Base-by-base conservation (phyloP, 2,888 invertebrate genomes). In the Pantelozetes paolii region DNA sequence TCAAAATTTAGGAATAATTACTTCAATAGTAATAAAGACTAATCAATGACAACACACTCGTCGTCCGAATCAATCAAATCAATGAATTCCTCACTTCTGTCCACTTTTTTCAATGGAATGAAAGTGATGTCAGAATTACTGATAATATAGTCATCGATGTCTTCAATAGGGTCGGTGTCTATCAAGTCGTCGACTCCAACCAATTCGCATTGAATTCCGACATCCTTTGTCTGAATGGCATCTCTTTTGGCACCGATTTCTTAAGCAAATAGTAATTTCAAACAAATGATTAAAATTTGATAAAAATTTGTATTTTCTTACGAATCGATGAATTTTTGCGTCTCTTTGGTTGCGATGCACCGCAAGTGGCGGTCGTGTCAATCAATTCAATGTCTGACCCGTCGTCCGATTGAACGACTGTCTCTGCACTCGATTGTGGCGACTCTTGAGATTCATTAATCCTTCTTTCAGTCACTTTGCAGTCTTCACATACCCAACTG, bases 401-500 rank as follows among this genome's bases (percentile, higher is more conserved):
- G 5, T 5, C 11, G 36, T 36, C 11, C 36, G 36, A 36, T 11
- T 36, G 36, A 36, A 36, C n/a, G n/a, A n/a, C n/a, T n/a, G 40
- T 40, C 40, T 28, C 2, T 20, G 23, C 3, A 54, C 20, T 11
- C 13, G 5, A 62, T 20, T 20, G n/a, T 36, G 28, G 32, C 2
- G 40, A 8, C 32, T 8, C 57, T 23, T 5, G 3, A 45, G n/a
- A 6, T n/a, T 45, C 5, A 3, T 59, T 9, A 18, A n/a, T 59
- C 32, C 18, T 59, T 15, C 11, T 32, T 23, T 59, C 59, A 28
- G 23, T 1, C 8, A 15, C 23, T 32, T 62, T 20, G 42, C 74
- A 74, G 13, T 28, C 50, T 20, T 45, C n/a, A 23, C 74, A 74
- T 15, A 30, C 28, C 74, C 74, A 74, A 23, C 54, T n/a, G 15